Base-by-base conservation (phyloP, 2,797 vertebrate species). In the Sebastolobus altivelis region DNA sequence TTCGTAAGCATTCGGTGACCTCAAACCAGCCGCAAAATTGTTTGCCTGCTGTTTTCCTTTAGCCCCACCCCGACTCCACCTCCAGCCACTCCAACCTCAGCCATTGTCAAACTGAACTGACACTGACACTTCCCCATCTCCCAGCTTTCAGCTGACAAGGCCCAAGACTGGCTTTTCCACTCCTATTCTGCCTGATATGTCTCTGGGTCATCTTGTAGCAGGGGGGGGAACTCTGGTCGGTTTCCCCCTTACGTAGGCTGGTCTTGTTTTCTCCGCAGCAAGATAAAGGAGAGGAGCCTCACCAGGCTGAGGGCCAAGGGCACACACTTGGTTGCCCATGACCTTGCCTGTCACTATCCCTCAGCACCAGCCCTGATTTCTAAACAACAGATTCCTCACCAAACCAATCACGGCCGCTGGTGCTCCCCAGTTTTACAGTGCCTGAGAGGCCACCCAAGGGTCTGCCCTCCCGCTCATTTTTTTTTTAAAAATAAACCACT, bases 401-500 rank as follows among this genome's bases (percentile, higher is more conserved):
- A 90, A 92, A 91, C 85, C 89, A 93, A 93, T 94, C 91, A 88
- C 61, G 0, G 78, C 88, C 61, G 43, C 86, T 66, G 82, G 89
- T 87, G 88, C 79, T 86, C 89, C 90, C 72, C 65, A 63, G 91
- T 81, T 84, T 83, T 75, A 76, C 55, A 77, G 65, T 71, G 73
- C 86, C 86, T 83, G 38, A 85, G 75, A 89, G 90, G 94, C 95
- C 92, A 92, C 29, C 13, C 33, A 8, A 77, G 66, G 86, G 89
- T 89, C 80, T 54, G 86, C 93, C 88, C 90, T 88, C 88, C 5
- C 75, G 84, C 93, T 85, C 90, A 83, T 94, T 78, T 33, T 82
- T 94, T 96, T 95, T 95, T 95, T 95, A 67, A 54, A 86, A 96
- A 96, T 96, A 96, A 93, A 95, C 95, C 96, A 96, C 96, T 97